phyloP scores from a whole-genome alignment of 1,140 invertebrate genomes.

The Ooceraea biroi region DNA sequence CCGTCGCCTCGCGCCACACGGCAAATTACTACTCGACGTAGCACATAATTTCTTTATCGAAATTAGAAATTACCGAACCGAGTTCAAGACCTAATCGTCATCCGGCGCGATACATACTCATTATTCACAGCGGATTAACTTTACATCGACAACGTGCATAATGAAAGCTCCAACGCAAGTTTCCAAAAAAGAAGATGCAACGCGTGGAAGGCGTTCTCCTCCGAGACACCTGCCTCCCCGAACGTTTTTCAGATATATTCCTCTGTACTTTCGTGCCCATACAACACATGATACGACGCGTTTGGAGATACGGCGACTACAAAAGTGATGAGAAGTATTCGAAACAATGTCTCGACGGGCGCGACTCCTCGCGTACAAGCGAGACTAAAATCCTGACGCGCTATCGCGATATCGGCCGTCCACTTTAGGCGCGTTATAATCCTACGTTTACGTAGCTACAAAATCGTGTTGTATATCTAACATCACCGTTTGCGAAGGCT shows the following conservation, averaged over 20 bases:
- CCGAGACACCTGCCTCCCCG: not conserved
- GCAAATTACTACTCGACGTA: constrained; percentile 11
- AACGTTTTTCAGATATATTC: not conserved
- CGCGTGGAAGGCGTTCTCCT: not conserved
- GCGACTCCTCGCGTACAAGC: constrained; percentile 50
- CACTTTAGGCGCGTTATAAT: constrained; percentile 58
- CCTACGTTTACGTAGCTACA: constrained; percentile 69
- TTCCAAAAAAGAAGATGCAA: not conserved
- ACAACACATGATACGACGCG: not conserved
- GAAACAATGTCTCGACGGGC: constrained; percentile 52
- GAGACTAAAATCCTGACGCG: constrained; percentile 6
- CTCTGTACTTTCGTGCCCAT: not conserved
- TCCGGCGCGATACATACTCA: constrained; percentile 14
- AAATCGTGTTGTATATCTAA: constrained; percentile 70
- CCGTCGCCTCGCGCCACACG: not conserved
- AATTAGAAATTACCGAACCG: constrained; percentile 20
- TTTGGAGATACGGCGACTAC: constrained; percentile 32
- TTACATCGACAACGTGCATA: constrained; percentile 7
- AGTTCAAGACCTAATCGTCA: constrained; percentile 1
- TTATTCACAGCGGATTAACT: constrained; percentile 9
- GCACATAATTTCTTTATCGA: not conserved
- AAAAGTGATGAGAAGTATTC: constrained; percentile 50
- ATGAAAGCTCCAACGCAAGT: constrained; percentile 6
- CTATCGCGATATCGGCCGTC: constrained; percentile 7
- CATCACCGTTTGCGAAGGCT: constrained; percentile 72